These are phyloP conservation scores for Nemurella pictetii DNA, from an alignment of 2,888 invertebrate genomes.

Conservation along the genomic window DNA sequence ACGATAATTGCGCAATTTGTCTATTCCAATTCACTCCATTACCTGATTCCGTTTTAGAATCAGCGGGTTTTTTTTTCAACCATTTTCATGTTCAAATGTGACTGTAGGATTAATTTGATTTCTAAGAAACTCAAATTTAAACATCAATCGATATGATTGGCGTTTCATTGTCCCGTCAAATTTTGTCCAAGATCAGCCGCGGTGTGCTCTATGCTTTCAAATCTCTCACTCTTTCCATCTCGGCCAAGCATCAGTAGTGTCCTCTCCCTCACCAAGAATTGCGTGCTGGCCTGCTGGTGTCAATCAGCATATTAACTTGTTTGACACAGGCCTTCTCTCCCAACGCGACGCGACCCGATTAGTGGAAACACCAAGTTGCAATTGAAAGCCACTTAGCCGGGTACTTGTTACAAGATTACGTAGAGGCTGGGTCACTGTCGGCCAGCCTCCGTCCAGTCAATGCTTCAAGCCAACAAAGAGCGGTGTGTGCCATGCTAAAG, in stretches of 20 bases:
- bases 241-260: not conserved
- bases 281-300: not conserved
- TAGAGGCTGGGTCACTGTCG: not conserved
- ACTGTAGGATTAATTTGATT: not conserved
- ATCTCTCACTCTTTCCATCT: not conserved
- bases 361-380: not conserved
- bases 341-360: not conserved
- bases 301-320: slow-evolving; percentile 13
- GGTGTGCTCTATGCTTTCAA: too few species aligned
- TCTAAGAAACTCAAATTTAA: not conserved
- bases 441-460: not conserved
- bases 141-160: not conserved
- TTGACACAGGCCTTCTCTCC: not conserved
- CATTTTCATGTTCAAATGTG: not conserved
- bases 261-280: not conserved
- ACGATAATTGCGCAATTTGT: not conserved
- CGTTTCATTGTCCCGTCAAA: not conserved
- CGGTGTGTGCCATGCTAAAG: too few species aligned
- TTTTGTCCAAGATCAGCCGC: not conserved
- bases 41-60: not conserved
- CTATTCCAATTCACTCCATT: not conserved
- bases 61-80: not conserved
- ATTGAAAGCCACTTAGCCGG: slow-evolving; percentile 10
- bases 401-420: slow-evolving; percentile 6
- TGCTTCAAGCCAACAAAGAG: not conserved